A percentile compares a stretch with the other conserved stretches of the same genome.
Evolutionary conservation across 2,888 invertebrate genomes (phyloP).

Genomic region (Lycocerus yunnanus): DNA sequence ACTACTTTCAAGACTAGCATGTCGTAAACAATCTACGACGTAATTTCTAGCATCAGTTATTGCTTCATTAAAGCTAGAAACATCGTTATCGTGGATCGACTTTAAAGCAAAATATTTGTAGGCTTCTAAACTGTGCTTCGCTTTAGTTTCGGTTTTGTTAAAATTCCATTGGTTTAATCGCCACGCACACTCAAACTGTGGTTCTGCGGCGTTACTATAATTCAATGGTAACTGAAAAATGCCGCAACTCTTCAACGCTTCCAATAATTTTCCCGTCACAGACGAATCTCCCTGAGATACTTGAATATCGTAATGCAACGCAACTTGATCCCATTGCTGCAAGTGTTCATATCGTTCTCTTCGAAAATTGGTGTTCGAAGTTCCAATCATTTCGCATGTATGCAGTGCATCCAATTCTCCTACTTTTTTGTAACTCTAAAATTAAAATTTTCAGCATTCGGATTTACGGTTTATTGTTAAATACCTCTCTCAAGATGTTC

Average conservation of each 20-base stretch:
- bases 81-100: constrained; percentile 60
- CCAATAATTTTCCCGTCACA: constrained; percentile 46
- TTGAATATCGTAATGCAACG: constrained; percentile 65
- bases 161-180: constrained; percentile 68
- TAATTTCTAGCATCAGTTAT: constrained; percentile 65
- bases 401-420: constrained; percentile 78
- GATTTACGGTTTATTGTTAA: neutral
- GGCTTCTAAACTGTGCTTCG: constrained; percentile 50
- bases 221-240: constrained; percentile 65
- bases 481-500: constrained; percentile 64
- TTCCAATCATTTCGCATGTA: constrained; percentile 74
- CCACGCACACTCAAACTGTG: constrained; percentile 81
- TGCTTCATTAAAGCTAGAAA: constrained; percentile 57
- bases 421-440: constrained; percentile 70
- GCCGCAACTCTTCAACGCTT: constrained; percentile 59
- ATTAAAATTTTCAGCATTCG: constrained; percentile 5
- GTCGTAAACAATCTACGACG: constrained; percentile 63
- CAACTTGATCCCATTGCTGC: constrained; percentile 69
- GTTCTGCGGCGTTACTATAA: constrained; percentile 58
- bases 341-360: constrained; percentile 72
- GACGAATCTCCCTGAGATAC: constrained; percentile 50
- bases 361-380: constrained; percentile 66
- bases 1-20: constrained; percentile 77
- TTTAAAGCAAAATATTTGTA: constrained; percentile 63
- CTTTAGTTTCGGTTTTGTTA: constrained; percentile 29